phyloP scores from a whole-genome alignment of 2,888 invertebrate species.

The Troilus luridus region DNA sequence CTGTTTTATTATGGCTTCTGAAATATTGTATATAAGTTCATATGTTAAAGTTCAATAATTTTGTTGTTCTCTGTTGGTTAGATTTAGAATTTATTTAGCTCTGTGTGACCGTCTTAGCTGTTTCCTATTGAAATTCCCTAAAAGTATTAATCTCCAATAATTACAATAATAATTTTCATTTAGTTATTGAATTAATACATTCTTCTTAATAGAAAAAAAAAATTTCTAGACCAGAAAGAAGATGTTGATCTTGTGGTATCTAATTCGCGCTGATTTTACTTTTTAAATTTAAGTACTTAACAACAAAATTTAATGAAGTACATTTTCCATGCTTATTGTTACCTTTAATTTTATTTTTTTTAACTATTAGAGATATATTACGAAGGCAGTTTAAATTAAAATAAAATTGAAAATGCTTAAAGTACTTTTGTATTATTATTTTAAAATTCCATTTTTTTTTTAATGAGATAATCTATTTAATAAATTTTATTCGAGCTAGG shows the following conservation, averaged over 20 bases:
- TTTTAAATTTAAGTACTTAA: no score
- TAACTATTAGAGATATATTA: no score
- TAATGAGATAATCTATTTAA: not conserved
- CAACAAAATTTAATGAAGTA: no score
- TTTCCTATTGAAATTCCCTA: not conserved
- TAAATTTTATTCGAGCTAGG: not conserved
- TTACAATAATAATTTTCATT: not conserved
- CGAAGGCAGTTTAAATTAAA: no score
- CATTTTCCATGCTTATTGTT: no score
- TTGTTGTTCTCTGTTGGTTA: not conserved
- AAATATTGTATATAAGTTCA: no score
- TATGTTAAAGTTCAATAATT: not conserved
- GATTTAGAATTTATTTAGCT: not conserved
- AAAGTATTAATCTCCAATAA: not conserved
- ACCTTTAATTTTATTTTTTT: no score
- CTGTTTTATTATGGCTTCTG: not conserved
- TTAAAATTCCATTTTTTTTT: not conserved
- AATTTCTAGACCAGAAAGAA: not conserved
- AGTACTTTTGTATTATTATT: no score
- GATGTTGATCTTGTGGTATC: not conserved
- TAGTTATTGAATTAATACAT: not conserved
- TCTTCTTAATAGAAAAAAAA: not conserved
- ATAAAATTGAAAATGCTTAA: no score
- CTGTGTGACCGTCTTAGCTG: not conserved
- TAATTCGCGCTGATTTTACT: no score